phyloP scores from a whole-genome alignment of 2,113 vertebrate species.

The Nerophis ophidion region DNA sequence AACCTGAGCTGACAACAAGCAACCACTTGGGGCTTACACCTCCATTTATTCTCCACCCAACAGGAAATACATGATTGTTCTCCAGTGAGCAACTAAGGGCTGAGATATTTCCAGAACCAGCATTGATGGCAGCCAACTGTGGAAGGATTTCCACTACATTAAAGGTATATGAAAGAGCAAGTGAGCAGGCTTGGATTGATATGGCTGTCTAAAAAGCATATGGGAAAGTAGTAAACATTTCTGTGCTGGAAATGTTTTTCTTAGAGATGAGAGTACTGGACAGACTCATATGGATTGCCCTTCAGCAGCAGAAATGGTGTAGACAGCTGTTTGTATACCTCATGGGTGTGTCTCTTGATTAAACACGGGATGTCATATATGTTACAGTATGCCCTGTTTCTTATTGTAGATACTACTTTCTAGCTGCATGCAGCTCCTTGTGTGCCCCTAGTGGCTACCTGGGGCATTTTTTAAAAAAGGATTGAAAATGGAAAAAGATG shows the following conservation, averaged over 20 bases:
- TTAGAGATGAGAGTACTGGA: slow-evolving; percentile 55
- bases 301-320: slow-evolving; percentile 48
- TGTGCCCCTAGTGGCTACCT: no score
- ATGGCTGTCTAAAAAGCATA: slow-evolving; percentile 70
- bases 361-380: slow-evolving; percentile 66
- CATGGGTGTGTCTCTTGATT: slow-evolving; percentile 56
- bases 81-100: slow-evolving; percentile 48
- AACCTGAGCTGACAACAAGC: slow-evolving; percentile 81
- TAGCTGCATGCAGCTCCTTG: no score
- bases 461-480: no score
- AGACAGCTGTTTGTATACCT: slow-evolving; percentile 58
- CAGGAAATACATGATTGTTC: slow-evolving; percentile 64
- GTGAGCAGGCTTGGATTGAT: slow-evolving; percentile 72
- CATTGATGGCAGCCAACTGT: slow-evolving; percentile 68
- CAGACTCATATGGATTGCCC: slow-evolving; percentile 62
- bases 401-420: background rate
- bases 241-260: slow-evolving; percentile 64
- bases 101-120: slow-evolving; percentile 66
- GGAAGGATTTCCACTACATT: slow-evolving; percentile 91
- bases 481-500: no score
- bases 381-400: slow-evolving; percentile 56
- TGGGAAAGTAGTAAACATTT: slow-evolving; percentile 71
- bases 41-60: slow-evolving; percentile 40
- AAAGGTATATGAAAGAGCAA: slow-evolving; percentile 79
- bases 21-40: slow-evolving; percentile 76